Percentiles rank a stretch among this genome's conserved stretches.
Conservation (phyloP, 2,888 invertebrate genomes). For the Plagodis dolabraria region DNA sequence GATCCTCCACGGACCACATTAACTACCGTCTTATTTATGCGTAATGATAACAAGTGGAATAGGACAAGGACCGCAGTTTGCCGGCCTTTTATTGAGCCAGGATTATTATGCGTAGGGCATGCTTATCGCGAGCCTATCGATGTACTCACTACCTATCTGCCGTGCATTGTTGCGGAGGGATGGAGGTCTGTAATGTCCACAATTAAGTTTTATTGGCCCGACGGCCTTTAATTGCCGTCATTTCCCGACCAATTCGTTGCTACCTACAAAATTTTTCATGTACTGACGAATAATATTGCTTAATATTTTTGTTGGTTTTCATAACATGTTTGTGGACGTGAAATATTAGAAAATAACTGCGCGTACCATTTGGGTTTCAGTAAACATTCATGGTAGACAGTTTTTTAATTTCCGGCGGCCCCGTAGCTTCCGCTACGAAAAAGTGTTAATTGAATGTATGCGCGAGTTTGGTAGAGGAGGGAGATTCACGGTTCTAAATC, state of each 20-base stretch:
- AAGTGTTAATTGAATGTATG: conserved; percentile 77
- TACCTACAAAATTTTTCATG: conserved; percentile 24
- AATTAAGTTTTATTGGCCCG: conserved; percentile 41
- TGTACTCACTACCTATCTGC: conserved; percentile 26
- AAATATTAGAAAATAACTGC: conserved; percentile 33
- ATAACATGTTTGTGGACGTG: conserved; percentile 17
- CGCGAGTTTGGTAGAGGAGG: conserved; percentile 41
- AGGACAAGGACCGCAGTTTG: conserved; percentile 33
- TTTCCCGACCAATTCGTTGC: conserved; percentile 26
- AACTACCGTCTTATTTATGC: conserved; percentile 69
- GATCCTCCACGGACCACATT: conserved; percentile 69
- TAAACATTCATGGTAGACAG: conserved; percentile 60
- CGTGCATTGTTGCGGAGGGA: conserved; percentile 39
- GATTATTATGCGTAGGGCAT: conserved; percentile 44
- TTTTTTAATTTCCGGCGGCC: conserved; percentile 80
- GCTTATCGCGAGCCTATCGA: conserved; percentile 39
- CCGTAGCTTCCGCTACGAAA: conserved; percentile 70
- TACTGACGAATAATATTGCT: conserved; percentile 5
- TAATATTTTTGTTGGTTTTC: conserved; percentile 10
- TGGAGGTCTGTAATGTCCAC: conserved; percentile 35
- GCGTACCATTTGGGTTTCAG: conserved; percentile 39
- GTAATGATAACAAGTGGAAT: conserved; percentile 65
- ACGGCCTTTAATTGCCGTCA: conserved; percentile 34
- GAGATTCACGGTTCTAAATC: conserved; percentile 30
- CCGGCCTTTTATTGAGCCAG: conserved; percentile 47